Evolutionary conservation across 2,888 invertebrate genomes (phyloP), one percentile per base, ranked within the genome.

Genomic region (Zootermopsis nevadensis): DNA sequence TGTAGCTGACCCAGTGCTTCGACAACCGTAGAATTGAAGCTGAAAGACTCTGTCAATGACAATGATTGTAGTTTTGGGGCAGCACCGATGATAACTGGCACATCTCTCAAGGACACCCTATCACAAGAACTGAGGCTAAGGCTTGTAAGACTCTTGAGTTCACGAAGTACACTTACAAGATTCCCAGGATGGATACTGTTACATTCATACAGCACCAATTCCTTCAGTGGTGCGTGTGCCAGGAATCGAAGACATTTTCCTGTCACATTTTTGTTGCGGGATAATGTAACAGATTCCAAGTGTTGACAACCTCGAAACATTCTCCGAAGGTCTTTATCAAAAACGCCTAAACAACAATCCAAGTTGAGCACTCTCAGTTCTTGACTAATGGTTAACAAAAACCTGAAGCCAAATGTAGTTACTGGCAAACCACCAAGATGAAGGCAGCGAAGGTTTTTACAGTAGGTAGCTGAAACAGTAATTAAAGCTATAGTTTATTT

Each of bases 371-470:
- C 89, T 86, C 88, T 91, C 33, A 93, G 88, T 81, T 91, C 88
- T 82, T 89, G 90, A 87, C 92, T 92, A 83, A 91, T 91, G 83
- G 90, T 89, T 38, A 91, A 88, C 27, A 93, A 86, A 6, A 91
- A 90, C 86, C 86, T 84, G 77, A 89, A 87, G 55, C 91, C 92
- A 89, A 91, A 91, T 85, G 91, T 91, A 84, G 91, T 91, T 0
- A 92, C 90, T 83, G 90, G 88, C 88, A 93, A 90, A 31, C 90
- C 90, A 3, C 87, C 86, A 66, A 91, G 89, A 88, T 92, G 90
- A 67, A 93, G 88, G 84, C 89, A 90, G 85, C 91, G 91, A 2
- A 93, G 89, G 87, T 91, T 90, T 15, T 92, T 92, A 85, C 93
- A 93, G 87, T 72, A 31, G 19, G 77, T 69, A 69, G 83, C 85